Percentiles rank a stretch among this genome's conserved stretches.
Conservation (phyloP, 1,140 invertebrate species). For the Orussus abietinus region DNA sequence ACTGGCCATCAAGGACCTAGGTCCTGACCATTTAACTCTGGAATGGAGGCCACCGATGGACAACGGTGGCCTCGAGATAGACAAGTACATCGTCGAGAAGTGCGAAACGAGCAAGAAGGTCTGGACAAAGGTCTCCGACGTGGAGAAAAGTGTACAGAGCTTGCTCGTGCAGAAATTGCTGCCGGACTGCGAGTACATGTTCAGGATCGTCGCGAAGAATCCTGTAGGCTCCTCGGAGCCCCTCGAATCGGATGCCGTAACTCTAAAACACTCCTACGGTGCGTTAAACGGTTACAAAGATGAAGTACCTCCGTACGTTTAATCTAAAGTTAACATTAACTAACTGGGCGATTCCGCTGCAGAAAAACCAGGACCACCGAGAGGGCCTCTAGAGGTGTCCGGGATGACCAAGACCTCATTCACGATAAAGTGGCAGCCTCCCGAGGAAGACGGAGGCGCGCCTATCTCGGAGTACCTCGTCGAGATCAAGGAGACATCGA, state of each 20-base stretch:
- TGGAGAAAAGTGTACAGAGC: constrained; percentile 66
- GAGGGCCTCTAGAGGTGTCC: constrained; percentile 74
- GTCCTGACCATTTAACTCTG: constrained; percentile 67
- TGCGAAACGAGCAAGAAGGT: constrained; percentile 64
- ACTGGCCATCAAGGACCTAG: constrained; percentile 69
- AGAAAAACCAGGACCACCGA: constrained; percentile 78
- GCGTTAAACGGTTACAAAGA: constrained; percentile 24
- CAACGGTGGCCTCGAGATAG: constrained; percentile 75
- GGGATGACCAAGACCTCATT: constrained; percentile 78
- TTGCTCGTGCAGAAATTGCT: constrained; percentile 74
- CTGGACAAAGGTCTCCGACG: constrained; percentile 75
- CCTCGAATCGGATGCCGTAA: constrained; percentile 66
- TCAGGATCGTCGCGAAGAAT: constrained; percentile 80
- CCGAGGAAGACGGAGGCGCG: constrained; percentile 79
- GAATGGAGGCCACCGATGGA: constrained; percentile 79
- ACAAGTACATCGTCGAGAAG: constrained; percentile 78
- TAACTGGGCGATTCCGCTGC: constrained; percentile 23
- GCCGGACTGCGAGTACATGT: constrained; percentile 78
- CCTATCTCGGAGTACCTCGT: constrained; percentile 82
- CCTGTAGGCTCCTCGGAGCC: constrained; percentile 74
- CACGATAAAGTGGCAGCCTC: constrained; percentile 79
- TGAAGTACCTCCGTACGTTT: constrained; percentile 1
- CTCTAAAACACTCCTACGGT: constrained; percentile 63
- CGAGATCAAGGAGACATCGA: constrained; percentile 72
- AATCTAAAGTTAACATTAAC: no score